Evolutionary conservation across 2,797 vertebrate species (phyloP), one percentile per base, ranked within the genome.

Genomic region (Crax fasciolata): DNA sequence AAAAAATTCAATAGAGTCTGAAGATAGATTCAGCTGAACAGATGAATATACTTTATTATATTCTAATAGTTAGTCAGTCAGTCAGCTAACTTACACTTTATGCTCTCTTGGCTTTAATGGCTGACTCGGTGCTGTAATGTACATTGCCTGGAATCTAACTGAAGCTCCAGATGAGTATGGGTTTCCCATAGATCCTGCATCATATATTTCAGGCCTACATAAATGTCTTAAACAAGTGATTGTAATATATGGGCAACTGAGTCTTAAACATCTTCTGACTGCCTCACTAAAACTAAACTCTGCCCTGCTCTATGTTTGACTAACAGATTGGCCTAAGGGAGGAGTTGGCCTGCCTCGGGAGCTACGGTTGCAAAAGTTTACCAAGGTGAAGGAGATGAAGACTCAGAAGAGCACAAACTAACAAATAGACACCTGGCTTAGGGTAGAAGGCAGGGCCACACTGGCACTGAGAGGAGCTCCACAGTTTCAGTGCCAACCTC

Each of bases 81-180:
- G n/a, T 25, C 76, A 87, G 70, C 19, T 90, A 88, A 93, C 94
- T 91, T 89, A 55, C 70, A 78, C 92, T 92, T 73, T 81, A 12
- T 78, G 70, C 54, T 94, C 43, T 73, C 80, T 18, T 85, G 30
- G n/a, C 25, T 89, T 78, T 91, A 83, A 89, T 58, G 66, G 84
- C 70, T 89, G 52, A 84, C 83, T 35, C 6, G 35, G 35, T 35
- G 35, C 44, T 83, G 54, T 19, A 91, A 68, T 30, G 15, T 35
- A 52, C 12, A 5, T 28, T 78, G 18, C 46, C 61, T 44, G 17
- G 48, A 90, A 73, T 49, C 28, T 59, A 74, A 17, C 10, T 77
- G 44, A 89, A 76, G 48, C 17, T 84, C 18, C 77, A 72, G 38
- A 89, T 1, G 9, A 10, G 8, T 46, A 38, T 18, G 44, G 38